Evolutionary conservation across 2,113 vertebrate species (phyloP).

Genomic region (Phylloscopus whistleri): DNA sequence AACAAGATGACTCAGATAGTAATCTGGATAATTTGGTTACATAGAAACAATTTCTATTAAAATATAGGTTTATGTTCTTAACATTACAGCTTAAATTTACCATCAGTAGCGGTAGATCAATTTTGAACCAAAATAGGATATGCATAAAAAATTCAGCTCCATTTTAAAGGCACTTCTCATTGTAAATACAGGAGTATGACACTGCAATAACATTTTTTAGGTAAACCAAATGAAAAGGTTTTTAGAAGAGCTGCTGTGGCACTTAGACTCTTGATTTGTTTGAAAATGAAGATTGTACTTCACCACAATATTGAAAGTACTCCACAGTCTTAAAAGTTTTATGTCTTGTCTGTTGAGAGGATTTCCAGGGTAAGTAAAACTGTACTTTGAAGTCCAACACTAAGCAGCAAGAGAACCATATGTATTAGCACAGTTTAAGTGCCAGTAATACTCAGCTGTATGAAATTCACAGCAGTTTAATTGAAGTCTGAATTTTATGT

Average conservation of each 20-base stretch:
- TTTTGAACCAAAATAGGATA: neutral
- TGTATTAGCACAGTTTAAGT: neutral
- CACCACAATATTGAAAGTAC: neutral
- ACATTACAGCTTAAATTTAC: neutral
- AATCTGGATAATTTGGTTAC: neutral
- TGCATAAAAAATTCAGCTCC: neutral
- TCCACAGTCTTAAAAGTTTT: neutral
- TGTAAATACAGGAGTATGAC: neutral
- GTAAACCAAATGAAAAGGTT: neutral
- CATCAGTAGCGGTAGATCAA: neutral
- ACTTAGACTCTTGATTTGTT: neutral
- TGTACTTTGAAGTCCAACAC: neutral
- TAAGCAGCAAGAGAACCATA: neutral
- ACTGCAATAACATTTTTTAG: neutral
- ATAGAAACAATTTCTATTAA: neutral
- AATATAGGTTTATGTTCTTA: neutral
- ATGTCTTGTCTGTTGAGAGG: neutral
- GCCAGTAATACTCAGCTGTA: neutral
- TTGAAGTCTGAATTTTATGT: neutral
- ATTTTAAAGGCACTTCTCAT: neutral
- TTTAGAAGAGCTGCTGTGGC: neutral
- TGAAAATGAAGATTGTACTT: neutral
- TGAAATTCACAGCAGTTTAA: neutral
- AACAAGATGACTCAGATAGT: slow-evolving; percentile 34
- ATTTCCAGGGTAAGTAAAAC: neutral